Evolutionary conservation across 2,797 vertebrate species (phyloP).

Genomic region (Vespertilio murinus): DNA sequence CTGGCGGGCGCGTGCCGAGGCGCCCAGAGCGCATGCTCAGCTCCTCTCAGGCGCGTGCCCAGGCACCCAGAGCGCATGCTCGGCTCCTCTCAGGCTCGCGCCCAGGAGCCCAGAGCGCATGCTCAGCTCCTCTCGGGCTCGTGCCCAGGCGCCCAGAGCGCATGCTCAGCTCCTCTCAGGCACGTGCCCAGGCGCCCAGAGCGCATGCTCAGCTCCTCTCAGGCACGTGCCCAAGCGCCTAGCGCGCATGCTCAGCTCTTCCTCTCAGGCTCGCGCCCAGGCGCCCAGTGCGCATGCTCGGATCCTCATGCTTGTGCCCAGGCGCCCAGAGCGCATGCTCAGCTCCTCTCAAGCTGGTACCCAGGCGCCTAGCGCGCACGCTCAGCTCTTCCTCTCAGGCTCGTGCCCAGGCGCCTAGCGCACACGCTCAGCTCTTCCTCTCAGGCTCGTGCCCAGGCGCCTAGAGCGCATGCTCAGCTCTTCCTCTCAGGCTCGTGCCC

Average conservation of each 20-base stretch:
- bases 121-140: background rate
- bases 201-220: background rate
- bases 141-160: rapidly evolving
- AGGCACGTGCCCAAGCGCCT: background rate
- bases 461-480: background rate
- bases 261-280: background rate
- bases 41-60: no score
- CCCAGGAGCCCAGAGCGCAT: no score
- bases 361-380: no score
- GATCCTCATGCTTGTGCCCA: no score
- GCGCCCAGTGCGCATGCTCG: background rate
- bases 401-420: rapidly evolving
- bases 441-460: no score
- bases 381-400: background rate
- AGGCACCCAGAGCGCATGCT: background rate
- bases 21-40: background rate
- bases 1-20: background rate
- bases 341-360: no score
- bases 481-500: background rate
- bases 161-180: no score
- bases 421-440: no score
- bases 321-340: no score
- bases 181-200: background rate
- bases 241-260: background rate
- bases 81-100: no score